Base-by-base conservation (phyloP, 2,113 vertebrate genomes). In the Pomatorhinus ruficollis region DNA sequence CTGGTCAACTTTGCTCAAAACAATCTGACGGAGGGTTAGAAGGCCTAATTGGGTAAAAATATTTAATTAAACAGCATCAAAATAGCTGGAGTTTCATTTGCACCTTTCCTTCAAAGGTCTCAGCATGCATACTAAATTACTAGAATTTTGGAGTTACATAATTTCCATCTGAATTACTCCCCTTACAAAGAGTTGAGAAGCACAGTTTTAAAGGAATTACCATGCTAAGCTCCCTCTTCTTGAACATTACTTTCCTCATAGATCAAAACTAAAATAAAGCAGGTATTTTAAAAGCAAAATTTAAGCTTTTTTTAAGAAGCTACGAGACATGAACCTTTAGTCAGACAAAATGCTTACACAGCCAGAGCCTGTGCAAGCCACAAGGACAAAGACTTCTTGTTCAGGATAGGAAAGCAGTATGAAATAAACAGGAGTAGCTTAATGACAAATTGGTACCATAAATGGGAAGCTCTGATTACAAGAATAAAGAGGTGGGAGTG, bases 1-100 rank as follows among this genome's bases (percentile, higher is more conserved):
- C 91, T 99, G 99, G 96, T 99, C 99, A 88, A 99, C 98, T 97
- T 99, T 99, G 98, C 99, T 99, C 95, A 99, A 97, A 90, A 99
- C 98, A 35, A 99, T 98, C 97, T 99, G 99, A 59, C 99, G 98
- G 57, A 99, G 98, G 59, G 99, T 99, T 98, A 99, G 97, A 93
- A 99, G 96, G 65, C 99, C 99, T 99, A 95, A 68, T 63, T 65
- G 69, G 30, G 65, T 44, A 91, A 96, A 80, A 95, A 80, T 12
- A 92, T 90, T 84, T 71, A 69, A 85, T 79, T 70, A 88, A 65
- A 6, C 23, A 61, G 13, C 28, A 75, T 61, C 35, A 57, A 87
- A 91, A 37, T 14, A 80, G 18, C 3, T n/a, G 20, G 5, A 75
- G 56, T 76, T 93, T 81, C 30, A 81, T 81, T 57, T 84, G 27